These are phyloP conservation scores for Sycophila sp. DNA, from an alignment of 1,140 invertebrate species.

Conservation along the genomic window DNA sequence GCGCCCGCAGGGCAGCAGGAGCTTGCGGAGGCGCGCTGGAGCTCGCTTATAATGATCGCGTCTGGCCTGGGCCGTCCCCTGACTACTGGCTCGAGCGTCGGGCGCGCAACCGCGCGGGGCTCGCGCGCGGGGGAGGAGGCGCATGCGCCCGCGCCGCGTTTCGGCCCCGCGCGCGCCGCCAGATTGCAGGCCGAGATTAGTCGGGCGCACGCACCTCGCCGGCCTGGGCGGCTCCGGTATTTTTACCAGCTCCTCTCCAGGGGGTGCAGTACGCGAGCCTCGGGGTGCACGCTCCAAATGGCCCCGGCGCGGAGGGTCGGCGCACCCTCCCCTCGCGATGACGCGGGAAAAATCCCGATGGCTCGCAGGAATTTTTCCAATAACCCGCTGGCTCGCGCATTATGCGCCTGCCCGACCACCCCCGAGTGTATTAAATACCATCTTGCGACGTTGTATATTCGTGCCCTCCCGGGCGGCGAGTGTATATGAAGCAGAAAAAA, in stretches of 20 bases:
- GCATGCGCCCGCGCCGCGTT: neutral
- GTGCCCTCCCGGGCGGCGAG: neutral
- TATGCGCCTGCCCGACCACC: too few relatives aligned
- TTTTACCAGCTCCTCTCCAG: neutral
- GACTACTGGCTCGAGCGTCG: constrained; percentile 13
- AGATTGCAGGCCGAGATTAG: too few relatives aligned
- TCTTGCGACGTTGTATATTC: neutral
- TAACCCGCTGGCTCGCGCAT: too few relatives aligned
- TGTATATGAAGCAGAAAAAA: too few relatives aligned
- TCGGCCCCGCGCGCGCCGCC: too few relatives aligned
- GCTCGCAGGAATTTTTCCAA: too few relatives aligned
- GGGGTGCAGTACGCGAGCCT: neutral
- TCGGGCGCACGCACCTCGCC: neutral
- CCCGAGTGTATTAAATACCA: neutral
- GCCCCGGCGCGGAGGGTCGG: too few relatives aligned
- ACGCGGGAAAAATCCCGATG: too few relatives aligned
- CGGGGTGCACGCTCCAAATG: too few relatives aligned
- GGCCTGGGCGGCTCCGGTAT: neutral
- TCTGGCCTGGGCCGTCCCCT: constrained; percentile 17
- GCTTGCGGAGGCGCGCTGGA: neutral
- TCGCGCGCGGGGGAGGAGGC: neutral
- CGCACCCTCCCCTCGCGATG: too few relatives aligned
- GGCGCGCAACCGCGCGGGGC: neutral
- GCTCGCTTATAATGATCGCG: constrained; percentile 24
- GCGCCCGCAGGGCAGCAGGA: neutral